Evolutionary conservation across 2,113 vertebrate genomes (phyloP).

Genomic region (Scophthalmus maximus): DNA sequence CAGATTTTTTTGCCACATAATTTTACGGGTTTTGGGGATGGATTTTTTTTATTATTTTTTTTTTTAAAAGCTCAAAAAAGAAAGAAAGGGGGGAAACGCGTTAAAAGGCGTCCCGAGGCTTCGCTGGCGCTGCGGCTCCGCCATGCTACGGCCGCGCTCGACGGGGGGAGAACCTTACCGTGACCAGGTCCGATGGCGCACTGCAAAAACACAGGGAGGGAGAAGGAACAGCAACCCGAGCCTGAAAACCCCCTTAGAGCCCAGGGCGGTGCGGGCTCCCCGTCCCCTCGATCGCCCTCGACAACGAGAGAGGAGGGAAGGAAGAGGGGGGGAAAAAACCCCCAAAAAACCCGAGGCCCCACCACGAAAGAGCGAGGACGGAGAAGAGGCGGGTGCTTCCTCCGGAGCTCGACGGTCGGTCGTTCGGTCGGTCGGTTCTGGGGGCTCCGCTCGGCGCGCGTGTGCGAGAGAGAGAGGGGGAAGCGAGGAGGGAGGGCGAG

Average conservation of each 20-base stretch:
- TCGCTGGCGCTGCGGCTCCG: constrained; percentile 81
- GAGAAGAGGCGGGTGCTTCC: constrained; percentile 71
- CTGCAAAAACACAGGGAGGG: constrained; percentile 65
- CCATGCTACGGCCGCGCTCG: constrained; percentile 81
- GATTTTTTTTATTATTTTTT: no score
- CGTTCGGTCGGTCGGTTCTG: no score
- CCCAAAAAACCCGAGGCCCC: no score
- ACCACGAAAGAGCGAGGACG: no score
- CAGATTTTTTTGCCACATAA: no score
- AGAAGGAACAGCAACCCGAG: no score
- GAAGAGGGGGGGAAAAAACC: no score
- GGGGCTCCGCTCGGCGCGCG: constrained; percentile 63
- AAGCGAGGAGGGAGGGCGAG: constrained; percentile 80
- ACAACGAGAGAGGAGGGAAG: no score
- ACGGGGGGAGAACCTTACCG: constrained; percentile 76
- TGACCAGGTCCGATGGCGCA: constrained; percentile 80
- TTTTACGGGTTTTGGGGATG: no score
- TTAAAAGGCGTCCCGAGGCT: constrained; percentile 69
- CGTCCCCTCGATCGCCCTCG: constrained; percentile 56
- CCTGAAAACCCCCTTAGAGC: constrained; percentile 40
- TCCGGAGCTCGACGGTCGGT: constrained; percentile 63
- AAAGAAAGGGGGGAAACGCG: constrained; percentile 42
- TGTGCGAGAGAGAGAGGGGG: constrained; percentile 69
- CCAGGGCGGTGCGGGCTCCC: constrained; percentile 62
- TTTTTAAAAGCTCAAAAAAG: no score